Evolutionary conservation across 2,113 vertebrate genomes (phyloP).

Genomic region (Tauraco erythrolophus): DNA sequence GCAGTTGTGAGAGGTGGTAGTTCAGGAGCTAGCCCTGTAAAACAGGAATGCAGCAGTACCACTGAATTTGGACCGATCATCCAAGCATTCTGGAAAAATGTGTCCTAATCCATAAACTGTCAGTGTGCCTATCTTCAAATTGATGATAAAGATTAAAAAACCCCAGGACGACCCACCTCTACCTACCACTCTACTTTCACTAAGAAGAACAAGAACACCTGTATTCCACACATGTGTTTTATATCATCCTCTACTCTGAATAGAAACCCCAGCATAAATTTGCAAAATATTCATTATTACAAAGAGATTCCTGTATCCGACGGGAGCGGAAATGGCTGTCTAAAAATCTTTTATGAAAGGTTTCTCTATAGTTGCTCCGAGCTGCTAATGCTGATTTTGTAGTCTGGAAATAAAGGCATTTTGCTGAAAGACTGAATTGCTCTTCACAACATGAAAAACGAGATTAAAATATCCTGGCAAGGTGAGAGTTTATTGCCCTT

Average conservation of each 20-base stretch:
- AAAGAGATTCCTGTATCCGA: background rate
- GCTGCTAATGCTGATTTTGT: background rate
- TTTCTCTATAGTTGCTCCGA: background rate
- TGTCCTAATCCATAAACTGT: background rate
- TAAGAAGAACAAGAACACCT: background rate
- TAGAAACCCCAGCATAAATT: background rate
- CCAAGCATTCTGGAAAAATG: background rate
- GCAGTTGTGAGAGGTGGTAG: background rate
- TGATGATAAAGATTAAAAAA: background rate
- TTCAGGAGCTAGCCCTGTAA: background rate
- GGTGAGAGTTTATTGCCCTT: slow-evolving; percentile 30
- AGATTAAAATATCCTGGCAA: background rate
- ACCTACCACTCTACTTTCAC: background rate
- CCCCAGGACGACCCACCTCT: background rate
- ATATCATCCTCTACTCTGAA: background rate
- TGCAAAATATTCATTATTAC: background rate
- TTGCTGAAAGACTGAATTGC: background rate
- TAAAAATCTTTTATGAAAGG: background rate
- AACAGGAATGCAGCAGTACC: background rate
- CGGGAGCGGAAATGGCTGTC: background rate
- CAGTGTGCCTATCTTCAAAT: background rate
- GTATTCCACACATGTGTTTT: background rate
- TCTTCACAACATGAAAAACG: background rate
- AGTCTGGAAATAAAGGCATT: background rate
- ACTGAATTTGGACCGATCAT: background rate